Conservation (phyloP, 2,113 vertebrate species). For the Indicator maculatus region DNA sequence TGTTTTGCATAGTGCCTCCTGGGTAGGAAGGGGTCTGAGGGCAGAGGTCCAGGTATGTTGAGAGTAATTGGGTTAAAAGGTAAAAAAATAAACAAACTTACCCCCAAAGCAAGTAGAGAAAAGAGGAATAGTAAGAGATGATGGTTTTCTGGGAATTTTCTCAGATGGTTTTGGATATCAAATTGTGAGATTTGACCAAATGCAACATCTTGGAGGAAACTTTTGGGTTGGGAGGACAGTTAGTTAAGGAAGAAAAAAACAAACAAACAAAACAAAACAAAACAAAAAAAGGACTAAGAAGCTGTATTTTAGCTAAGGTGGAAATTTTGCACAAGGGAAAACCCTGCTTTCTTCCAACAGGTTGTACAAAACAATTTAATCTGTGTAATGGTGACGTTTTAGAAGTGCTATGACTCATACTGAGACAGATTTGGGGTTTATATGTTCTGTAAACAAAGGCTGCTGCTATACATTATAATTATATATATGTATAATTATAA, state of each 20-base stretch:
- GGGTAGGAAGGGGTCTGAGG: background rate
- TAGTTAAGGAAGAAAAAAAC: background rate
- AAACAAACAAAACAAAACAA: background rate
- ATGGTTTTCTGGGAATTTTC: background rate
- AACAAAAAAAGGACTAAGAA: background rate
- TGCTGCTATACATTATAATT: background rate
- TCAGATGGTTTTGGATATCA: background rate
- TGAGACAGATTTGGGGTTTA: background rate
- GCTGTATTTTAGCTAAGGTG: background rate
- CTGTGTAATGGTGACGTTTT: background rate
- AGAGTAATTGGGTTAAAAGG: background rate
- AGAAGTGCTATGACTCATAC: background rate
- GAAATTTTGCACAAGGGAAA: background rate
- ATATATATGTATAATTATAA: background rate
- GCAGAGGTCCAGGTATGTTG: rapidly evolving
- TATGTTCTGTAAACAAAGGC: background rate
- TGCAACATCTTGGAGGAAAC: background rate
- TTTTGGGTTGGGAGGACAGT: background rate
- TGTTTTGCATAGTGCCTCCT: background rate
- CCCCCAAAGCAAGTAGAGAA: rapidly evolving
- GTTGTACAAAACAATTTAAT: background rate
- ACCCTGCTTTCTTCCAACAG: background rate
- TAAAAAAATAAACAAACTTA: background rate
- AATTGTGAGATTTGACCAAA: background rate
- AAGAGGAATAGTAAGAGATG: background rate